Conservation (phyloP, 2,113 vertebrate genomes). For the Calypte anna region DNA sequence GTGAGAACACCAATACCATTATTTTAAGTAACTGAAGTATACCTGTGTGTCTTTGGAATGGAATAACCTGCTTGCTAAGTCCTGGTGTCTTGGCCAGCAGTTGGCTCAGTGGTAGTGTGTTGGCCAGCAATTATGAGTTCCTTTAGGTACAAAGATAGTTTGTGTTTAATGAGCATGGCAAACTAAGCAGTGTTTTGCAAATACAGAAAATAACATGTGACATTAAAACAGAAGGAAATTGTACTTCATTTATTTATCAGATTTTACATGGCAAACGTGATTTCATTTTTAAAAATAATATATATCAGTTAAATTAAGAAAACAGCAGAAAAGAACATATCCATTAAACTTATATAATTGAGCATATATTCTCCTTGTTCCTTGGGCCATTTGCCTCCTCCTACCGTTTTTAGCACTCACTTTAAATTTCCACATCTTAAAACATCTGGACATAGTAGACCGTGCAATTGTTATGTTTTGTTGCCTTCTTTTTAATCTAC, state of each 20-base stretch:
- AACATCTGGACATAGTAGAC: neutral
- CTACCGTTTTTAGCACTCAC: neutral
- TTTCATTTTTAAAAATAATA: neutral
- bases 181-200: neutral
- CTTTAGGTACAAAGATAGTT: neutral
- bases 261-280: neutral
- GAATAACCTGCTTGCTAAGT: neutral
- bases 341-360: neutral
- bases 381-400: neutral
- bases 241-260: neutral
- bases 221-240: slow-evolving; percentile 16
- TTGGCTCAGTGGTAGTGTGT: neutral
- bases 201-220: neutral
- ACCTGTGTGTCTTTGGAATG: neutral
- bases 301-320: neutral
- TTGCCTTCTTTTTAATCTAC: neutral
- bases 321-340: neutral
- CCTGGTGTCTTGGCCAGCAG: neutral
- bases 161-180: neutral
- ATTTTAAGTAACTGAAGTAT: neutral
- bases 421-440: neutral
- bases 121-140: neutral
- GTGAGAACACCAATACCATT: neutral
- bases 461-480: neutral
- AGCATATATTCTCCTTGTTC: neutral